Base-by-base conservation (phyloP, 2,888 invertebrate genomes). In the Eurytoma adleriae region DNA sequence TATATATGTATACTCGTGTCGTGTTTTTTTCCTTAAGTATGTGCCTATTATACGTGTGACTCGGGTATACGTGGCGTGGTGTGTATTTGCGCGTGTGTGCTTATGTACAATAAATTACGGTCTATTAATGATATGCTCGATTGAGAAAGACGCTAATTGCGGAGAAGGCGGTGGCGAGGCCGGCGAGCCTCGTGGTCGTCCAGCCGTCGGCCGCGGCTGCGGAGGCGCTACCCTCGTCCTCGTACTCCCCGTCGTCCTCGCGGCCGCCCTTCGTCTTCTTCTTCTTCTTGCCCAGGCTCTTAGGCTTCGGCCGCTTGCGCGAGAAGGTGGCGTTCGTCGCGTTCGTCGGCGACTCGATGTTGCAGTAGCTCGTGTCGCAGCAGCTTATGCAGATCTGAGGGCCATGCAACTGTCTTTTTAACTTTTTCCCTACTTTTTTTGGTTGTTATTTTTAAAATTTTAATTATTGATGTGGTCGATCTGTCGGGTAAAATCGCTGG, bases 331-430 rank as follows among this genome's bases (percentile, higher is more conserved):
- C 93, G 81, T 92, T 93, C 7, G 92, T 92, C 72, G 92, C 91
- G 88, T 93, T 93, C n/a, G 92, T 93, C 67, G 93, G 93, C 78
- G 92, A 93, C 84, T 93, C 92, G 83, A 92, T 91, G 90, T 93
- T 93, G 91, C 93, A 93, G 90, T 94, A 93, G 89, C 93, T 92
- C 87, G 93, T 92, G 87, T 93, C 93, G 88, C 93, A 93, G 88
- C 93, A 93, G 81, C 93, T 93, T 79, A 93, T 93, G 87, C 93
- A 93, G 88, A 93, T 92, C 93, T 93, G 91, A 18, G 86, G 86
- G 62, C 7, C 40, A 7, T 5, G 59, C 7, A 20, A 62, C 14
- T 24, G 14, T 3, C 62, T 27, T 7, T 16, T 20, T n/a, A 4
- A 30, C 14, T 30, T 7, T 62, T 62, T 62, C 16, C 7, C 10